These are phyloP conservation scores for Onychostoma macrolepis DNA, from an alignment of 2,113 vertebrate species.

Conservation along the genomic window DNA sequence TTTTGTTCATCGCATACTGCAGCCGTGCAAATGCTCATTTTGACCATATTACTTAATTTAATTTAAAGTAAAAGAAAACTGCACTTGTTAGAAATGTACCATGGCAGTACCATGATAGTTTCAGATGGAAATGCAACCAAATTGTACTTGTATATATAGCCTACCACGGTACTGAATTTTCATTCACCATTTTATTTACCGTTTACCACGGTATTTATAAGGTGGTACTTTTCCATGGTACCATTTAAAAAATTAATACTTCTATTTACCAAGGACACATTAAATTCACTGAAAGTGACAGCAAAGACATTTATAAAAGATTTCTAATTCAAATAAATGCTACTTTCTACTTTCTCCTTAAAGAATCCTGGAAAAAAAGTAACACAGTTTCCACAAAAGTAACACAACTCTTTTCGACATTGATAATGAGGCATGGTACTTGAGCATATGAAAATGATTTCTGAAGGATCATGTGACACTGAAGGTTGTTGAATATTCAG, in stretches of 20 bases:
- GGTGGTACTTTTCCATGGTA: background rate
- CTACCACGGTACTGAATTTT: background rate
- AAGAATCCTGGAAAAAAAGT: background rate
- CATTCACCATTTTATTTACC: background rate
- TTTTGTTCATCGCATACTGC: background rate
- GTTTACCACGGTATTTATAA: background rate
- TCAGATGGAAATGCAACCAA: background rate
- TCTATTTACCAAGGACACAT: background rate
- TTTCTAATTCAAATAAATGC: background rate
- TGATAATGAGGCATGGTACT: background rate
- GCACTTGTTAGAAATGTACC: background rate
- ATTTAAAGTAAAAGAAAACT: constrained; percentile 13
- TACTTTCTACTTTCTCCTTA: background rate
- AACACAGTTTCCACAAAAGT: background rate
- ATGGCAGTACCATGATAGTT: background rate
- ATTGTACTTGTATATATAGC: background rate
- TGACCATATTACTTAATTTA: background rate
- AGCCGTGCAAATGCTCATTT: background rate
- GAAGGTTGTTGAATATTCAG: background rate
- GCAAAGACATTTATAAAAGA: background rate
- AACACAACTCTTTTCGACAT: background rate
- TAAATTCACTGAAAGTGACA: background rate
- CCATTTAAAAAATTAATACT: background rate
- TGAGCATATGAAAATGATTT: background rate
- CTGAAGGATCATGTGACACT: background rate